phyloP scores from a whole-genome alignment of 2,113 vertebrate species.

The Pluvialis apricaria region DNA sequence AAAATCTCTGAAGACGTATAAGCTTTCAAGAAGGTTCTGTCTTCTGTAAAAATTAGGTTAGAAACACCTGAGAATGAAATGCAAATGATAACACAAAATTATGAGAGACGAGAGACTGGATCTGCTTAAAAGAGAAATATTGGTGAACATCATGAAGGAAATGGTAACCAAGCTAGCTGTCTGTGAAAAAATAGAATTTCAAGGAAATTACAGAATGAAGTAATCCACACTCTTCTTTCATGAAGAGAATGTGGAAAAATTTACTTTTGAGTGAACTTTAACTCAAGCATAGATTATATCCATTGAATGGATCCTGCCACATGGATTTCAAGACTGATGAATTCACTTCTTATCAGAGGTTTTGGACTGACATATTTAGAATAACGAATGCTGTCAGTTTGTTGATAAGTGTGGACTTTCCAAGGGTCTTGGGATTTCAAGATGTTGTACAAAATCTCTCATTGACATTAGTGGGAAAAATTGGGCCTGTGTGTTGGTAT shows the following conservation, averaged over 20 bases:
- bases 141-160: background rate
- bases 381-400: background rate
- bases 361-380: background rate
- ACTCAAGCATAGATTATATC: background rate
- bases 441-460: background rate
- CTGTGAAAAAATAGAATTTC: background rate
- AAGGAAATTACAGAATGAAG: background rate
- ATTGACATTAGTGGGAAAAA: background rate
- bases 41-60: background rate
- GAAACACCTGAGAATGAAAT: background rate
- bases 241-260: background rate
- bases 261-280: background rate
- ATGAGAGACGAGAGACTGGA: background rate
- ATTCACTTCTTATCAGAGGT: background rate
- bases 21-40: background rate
- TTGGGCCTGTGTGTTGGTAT: accelerated
- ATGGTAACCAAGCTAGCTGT: background rate
- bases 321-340: background rate
- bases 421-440: background rate
- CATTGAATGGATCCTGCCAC: background rate
- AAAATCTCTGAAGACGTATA: background rate
- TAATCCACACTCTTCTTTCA: background rate
- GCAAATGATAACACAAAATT: background rate
- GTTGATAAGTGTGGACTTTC: background rate
- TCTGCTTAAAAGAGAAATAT: background rate